phyloP scores from a whole-genome alignment of 2,888 invertebrate species.

The Abrostola triplasia region DNA sequence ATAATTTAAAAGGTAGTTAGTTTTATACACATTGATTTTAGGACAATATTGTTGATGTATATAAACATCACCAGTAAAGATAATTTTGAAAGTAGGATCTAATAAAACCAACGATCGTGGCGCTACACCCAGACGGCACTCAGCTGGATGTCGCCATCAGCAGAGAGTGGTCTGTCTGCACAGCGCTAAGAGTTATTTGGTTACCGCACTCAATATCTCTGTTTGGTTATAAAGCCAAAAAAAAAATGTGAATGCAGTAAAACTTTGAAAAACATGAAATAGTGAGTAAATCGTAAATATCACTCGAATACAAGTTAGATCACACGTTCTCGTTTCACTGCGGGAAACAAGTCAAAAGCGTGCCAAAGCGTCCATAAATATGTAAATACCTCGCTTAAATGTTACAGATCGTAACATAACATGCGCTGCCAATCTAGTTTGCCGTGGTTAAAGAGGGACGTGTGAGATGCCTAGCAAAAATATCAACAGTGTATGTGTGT shows the following conservation, averaged over 20 bases:
- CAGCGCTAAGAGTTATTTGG: constrained; percentile 3
- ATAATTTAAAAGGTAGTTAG: too few relatives aligned
- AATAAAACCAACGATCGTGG: too few relatives aligned
- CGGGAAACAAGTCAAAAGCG: constrained; percentile 30
- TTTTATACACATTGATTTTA: too few relatives aligned
- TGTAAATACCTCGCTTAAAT: constrained; percentile 18
- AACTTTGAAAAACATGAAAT: constrained; percentile 10
- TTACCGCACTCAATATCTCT: constrained; percentile 9
- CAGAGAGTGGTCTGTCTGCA: neutral
- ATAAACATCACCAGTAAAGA: too few relatives aligned
- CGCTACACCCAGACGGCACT: too few relatives aligned
- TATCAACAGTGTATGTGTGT: constrained; percentile 39
- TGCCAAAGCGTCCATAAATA: constrained; percentile 18
- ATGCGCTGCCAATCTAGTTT: constrained; percentile 20
- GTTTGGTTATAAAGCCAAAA: constrained; percentile 45
- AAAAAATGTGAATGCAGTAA: constrained; percentile 12
- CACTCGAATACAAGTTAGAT: constrained; percentile 51
- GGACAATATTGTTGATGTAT: too few relatives aligned
- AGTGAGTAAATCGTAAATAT: constrained; percentile 34
- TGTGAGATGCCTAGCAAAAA: constrained; percentile 36
- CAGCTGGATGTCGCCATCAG: neutral
- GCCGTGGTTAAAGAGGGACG: constrained; percentile 32
- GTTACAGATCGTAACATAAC: constrained; percentile 12
- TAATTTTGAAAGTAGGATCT: too few relatives aligned
- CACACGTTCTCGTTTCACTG: constrained; percentile 45